Base-by-base conservation (phyloP, 2,888 invertebrate genomes). In the Ephialtes manifestator region DNA sequence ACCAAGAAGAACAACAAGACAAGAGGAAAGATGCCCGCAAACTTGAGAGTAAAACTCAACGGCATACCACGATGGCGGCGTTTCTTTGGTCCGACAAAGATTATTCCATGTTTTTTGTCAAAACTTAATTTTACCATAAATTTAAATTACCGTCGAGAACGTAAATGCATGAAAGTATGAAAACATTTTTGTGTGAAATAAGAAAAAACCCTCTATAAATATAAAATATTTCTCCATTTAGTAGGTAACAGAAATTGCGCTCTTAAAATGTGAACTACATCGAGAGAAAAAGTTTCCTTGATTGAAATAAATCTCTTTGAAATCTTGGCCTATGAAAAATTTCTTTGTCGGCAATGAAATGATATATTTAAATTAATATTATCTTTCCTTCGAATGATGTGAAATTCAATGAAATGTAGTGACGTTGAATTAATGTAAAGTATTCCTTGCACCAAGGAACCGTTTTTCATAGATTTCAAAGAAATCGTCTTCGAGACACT, bases 11-110 rank as follows among this genome's bases (percentile, higher is more conserved):
- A 81, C 46, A 55, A 81, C 31, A 75, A 39, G 70, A 31, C 63
- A 20, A 28, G 55, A 77, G 71, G 35, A 58, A 58, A 43, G 63
- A 76, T 79, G 28, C 60, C 75, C 55, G 76, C 75, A 63, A 86
- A 85, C 60, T 86, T 83, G 74, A 74, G 86, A 83, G 85, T 87
- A 83, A 84, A 82, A 85, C 83, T 87, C 77, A 48, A 48, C 48
- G 63, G 20, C 8, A 63, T 63, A 35, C 35, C 35, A 63, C 8
- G 31, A 63, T 35, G 48, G 48, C 48, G 67, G 78, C 48, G 72
- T 83, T 83, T 68, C 72, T 78, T 58, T 68, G 58, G 48, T 67
- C 67, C 72, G 43, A 81, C 60, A 18, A 35, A 58, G 48, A 63
- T 51, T 18, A 15, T 46, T 46, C 13, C 15, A 15, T 46, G 13